Conservation (phyloP, 2,888 invertebrate species). For the Idaea dimidiata region DNA sequence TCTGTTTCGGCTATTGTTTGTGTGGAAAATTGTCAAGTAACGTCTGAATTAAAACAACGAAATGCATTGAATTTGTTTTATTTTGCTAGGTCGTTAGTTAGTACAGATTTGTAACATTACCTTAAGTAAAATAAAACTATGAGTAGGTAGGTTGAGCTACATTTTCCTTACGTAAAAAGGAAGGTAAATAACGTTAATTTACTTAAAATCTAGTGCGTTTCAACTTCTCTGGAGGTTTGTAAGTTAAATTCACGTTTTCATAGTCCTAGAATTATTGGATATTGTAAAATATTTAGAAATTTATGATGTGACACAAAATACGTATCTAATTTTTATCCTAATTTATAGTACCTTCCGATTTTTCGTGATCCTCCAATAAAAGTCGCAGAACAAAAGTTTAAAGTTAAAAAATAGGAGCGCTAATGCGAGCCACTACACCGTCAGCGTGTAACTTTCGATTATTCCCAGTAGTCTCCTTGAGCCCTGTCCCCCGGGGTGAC, state of each 20-base stretch:
- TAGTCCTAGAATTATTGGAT: neutral
- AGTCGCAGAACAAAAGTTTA: no score
- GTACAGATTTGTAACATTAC: neutral
- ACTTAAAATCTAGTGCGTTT: neutral
- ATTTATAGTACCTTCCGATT: no score
- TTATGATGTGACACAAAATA: neutral
- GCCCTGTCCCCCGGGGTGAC: no score
- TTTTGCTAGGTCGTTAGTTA: neutral
- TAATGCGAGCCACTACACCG: no score
- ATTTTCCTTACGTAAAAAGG: no score
- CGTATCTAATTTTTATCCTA: neutral
- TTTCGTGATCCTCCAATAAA: no score
- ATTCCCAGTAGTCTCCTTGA: no score
- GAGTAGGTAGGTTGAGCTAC: no score
- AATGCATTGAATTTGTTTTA: neutral
- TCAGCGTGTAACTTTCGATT: no score
- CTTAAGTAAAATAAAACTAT: neutral
- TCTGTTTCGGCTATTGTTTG: neutral
- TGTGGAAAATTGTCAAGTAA: neutral
- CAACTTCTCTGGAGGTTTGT: neutral
- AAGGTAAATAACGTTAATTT: neutral
- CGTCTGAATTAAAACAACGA: conserved; percentile 2
- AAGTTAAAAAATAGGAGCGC: no score
- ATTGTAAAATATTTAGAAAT: neutral
- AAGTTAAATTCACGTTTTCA: neutral